Evolutionary conservation across 1,140 invertebrate species (phyloP), one percentile per base, ranked within the genome.

Genomic region (Pseudoatta argentina): DNA sequence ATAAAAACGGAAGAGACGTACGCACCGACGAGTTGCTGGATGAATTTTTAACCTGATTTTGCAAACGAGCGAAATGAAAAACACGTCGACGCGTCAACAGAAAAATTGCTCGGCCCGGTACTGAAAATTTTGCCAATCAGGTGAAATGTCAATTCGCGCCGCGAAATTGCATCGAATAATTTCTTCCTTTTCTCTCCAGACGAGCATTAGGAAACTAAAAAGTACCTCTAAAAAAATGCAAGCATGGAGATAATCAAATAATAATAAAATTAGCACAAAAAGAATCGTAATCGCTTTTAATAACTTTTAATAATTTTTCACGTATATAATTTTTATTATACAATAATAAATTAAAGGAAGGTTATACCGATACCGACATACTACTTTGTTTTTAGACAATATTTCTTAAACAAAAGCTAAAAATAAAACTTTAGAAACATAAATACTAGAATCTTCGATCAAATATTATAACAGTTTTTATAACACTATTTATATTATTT

Each of bases 1-100:
- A 83, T 75, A 83, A 44, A 73, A 75, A 75, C 24, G 55, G 34
- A 83, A 83, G 30, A 51, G 67, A 39, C 30, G 21, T 55, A 44
- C 66, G 34, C 79, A 82, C 24, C 67, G 67, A 59, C 79, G 34
- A 72, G 66, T 34, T 51, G 67, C 55, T 27, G 69, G 55, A 83
- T 83, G 79, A 83, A 83, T 83, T 83, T 83, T 83, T 83, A 83
- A 83, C 69, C 39, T 83, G 55, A 83, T 83, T 83, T 73, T 12
- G 55, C 44, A 83, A 83, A 83, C 79, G 79, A 83, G 67, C 79
- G 39, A 83, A 73, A 75, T 83, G 79, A 73, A 83, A 83, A 82
- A 73, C 79, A 67, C 79, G 79, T 82, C 67, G 79, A 83, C 69
- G 79, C 79, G 79, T 73, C 69, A 61, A 73, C 69, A 73, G 55